Evolutionary conservation across 2,113 vertebrate genomes (phyloP).

Genomic region (Corydoras maculifer): DNA sequence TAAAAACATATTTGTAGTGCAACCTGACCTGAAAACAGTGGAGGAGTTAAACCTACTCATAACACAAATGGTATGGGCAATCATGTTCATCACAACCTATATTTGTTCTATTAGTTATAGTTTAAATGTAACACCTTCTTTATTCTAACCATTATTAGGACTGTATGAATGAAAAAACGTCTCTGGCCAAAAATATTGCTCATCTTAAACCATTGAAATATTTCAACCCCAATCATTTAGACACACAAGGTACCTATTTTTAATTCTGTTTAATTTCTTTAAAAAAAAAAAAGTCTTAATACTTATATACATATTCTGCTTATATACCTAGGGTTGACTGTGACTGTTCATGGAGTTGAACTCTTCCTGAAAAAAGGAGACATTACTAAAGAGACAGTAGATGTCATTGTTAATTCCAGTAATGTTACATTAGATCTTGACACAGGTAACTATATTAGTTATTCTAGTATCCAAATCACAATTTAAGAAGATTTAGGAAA

Average conservation of each 20-base stretch:
- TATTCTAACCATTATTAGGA: conserved; percentile 25
- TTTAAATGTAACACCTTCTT: not conserved
- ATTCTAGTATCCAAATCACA: no score
- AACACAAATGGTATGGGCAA: not conserved
- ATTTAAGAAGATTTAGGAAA: no score
- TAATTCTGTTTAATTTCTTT: not conserved
- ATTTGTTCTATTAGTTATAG: not conserved
- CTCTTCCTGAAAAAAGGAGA: conserved; percentile 51
- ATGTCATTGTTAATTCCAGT: conserved; percentile 53
- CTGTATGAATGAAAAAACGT: conserved; percentile 11
- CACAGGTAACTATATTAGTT: conserved; percentile 37
- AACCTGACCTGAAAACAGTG: conserved; percentile 35
- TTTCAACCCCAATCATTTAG: not conserved
- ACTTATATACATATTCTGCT: not conserved
- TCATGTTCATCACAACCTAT: no score
- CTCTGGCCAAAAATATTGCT: not conserved
- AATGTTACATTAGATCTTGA: conserved; percentile 45
- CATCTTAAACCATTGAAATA: not conserved
- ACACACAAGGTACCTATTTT: conserved; percentile 25
- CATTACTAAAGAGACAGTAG: conserved; percentile 50
- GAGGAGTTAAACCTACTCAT: conserved; percentile 35
- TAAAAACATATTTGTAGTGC: conserved; percentile 39
- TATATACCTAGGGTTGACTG: conserved; percentile 9
- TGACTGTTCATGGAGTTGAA: conserved; percentile 38
- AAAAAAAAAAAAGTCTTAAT: not conserved